Evolutionary conservation across 2,113 vertebrate species (phyloP), one percentile per base, ranked within the genome.

Genomic region (Neofelis nebulosa): DNA sequence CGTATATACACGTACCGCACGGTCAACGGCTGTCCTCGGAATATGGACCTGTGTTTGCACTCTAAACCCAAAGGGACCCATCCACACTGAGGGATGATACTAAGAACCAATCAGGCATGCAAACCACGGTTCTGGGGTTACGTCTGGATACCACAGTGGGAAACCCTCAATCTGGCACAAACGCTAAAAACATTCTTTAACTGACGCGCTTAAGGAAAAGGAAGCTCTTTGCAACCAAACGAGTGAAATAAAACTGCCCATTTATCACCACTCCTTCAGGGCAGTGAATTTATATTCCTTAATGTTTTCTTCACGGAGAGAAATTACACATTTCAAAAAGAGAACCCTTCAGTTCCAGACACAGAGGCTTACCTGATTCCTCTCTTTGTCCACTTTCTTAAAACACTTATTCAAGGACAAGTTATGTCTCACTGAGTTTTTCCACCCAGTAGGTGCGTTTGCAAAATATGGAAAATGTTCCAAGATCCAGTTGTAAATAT

Each of bases 401-500:
- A 99, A 99, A 99, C 99, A 99, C 98, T 99, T 99, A 99, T 99
- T 99, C 98, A 99, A 99, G 2, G 99, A 99, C 83, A 99, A 98
- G 98, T 99, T 99, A 98, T 99, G 99, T 92, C 99, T 99, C 98
- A 99, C 99, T 73, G 99, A 99, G 99, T 99, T 99, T 99, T 99
- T 99, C 99, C 99, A 99, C 98, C 99, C 99, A 89, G 99, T 99
- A 57, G 99, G 99, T 73, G 99, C 99, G 0, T 99, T 99, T 83
- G 99, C 99, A 98, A 99, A 99, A 99, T 99, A 99, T 0, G 99
- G 99, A 98, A 99, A 99, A 98, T 99, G 99, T 99, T 99, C 99
- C 98, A 99, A 99, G 98, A 99, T 99, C 99, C 99, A 99, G 98
- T 99, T 99, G 98, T 99, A 99, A 98, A 99, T 99, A 98, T 99